A percentile compares a stretch with the other conserved stretches of the same genome.
Evolutionary conservation across 2,888 invertebrate species (phyloP).

Genomic region (Thumatha senex): DNA sequence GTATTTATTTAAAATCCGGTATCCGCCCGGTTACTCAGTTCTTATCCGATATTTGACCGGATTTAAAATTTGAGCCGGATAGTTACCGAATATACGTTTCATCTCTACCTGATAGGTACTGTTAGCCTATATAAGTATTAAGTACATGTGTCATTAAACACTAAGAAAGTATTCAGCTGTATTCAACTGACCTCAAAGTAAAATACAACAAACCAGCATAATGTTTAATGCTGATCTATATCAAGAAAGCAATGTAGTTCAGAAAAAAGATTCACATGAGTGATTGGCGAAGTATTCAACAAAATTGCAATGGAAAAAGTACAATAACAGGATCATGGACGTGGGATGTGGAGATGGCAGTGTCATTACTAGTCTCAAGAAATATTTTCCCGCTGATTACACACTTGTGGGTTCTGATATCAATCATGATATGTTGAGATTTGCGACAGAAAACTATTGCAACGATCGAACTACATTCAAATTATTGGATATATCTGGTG

Average conservation of each 20-base stretch:
- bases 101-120: too few relatives aligned
- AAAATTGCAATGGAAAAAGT: conserved; percentile 79
- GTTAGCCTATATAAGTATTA: too few relatives aligned
- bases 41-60: too few relatives aligned
- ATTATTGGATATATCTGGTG: conserved; percentile 81
- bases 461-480: conserved; percentile 72
- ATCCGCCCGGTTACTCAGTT: too few relatives aligned
- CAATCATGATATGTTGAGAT: conserved; percentile 87
- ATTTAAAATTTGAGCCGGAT: too few relatives aligned
- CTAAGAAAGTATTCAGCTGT: not conserved
- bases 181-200: not conserved
- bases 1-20: too few relatives aligned
- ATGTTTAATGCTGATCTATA: conserved; percentile 81
- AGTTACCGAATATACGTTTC: too few relatives aligned
- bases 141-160: too few relatives aligned
- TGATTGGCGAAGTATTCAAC: conserved; percentile 85
- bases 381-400: conserved; percentile 81
- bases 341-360: conserved; percentile 89
- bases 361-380: conserved; percentile 84
- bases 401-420: conserved; percentile 86
- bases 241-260: conserved; percentile 86
- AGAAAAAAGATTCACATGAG: conserved; percentile 77
- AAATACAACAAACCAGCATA: not conserved
- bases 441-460: conserved; percentile 79
- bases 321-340: conserved; percentile 80